Percentiles rank a stretch among this genome's conserved stretches.
phyloP scores from a whole-genome alignment of 2,888 invertebrate species.

The Polydrusus tereticollis region DNA sequence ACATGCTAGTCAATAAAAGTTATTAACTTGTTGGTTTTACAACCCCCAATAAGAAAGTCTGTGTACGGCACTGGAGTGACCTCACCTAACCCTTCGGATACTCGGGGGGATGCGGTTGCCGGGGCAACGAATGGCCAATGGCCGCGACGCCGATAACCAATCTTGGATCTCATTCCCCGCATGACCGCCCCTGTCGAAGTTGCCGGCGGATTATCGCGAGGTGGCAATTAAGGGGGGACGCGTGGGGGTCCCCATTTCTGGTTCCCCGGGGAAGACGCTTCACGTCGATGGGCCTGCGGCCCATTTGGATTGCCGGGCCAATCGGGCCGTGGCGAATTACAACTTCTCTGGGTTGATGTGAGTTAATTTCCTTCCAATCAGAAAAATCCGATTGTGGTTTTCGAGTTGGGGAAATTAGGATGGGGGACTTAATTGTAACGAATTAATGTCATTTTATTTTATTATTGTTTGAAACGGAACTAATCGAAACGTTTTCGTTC shows the following conservation, averaged over 20 bases:
- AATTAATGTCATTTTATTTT: conserved; percentile 9
- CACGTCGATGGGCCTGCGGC: background rate
- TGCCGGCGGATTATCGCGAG: conserved; percentile 57
- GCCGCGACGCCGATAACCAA: conserved; percentile 66
- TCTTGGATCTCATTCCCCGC: conserved; percentile 68
- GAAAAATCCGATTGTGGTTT: conserved; percentile 50
- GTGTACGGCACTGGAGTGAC: no score
- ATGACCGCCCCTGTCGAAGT: conserved; percentile 63
- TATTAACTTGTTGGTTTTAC: no score
- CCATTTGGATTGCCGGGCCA: conserved; percentile 18
- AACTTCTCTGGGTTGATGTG: conserved; percentile 36
- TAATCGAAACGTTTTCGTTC: background rate
- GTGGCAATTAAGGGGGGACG: conserved; percentile 57
- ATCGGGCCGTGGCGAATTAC: conserved; percentile 25
- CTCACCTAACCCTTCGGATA: conserved; percentile 34
- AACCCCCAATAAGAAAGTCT: no score
- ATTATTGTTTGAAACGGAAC: background rate
- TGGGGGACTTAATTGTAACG: conserved; percentile 6
- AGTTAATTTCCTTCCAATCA: conserved; percentile 50
- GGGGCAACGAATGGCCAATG: conserved; percentile 60
- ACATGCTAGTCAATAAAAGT: no score
- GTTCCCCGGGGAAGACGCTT: conserved; percentile 28
- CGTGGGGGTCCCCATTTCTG: conserved; percentile 17
- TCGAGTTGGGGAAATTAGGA: conserved; percentile 37
- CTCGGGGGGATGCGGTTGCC: conserved; percentile 43